These are phyloP conservation scores for Halesus radiatus DNA, from an alignment of 1,140 invertebrate genomes.

Conservation along the genomic window DNA sequence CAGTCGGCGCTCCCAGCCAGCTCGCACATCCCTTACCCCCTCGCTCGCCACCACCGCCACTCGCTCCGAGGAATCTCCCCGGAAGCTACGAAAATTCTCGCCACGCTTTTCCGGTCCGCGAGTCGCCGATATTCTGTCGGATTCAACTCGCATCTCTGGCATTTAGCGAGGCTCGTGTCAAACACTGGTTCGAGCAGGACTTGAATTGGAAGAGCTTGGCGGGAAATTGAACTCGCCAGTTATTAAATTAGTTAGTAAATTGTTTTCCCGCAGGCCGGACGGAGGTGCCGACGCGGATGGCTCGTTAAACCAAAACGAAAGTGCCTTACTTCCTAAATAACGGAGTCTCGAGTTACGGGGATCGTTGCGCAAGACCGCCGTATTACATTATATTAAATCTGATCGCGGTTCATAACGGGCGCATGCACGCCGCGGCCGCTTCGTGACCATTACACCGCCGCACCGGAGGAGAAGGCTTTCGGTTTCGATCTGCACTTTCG, in stretches of 20 bases:
- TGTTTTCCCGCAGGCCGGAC: too few species aligned
- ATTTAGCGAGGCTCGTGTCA: too few species aligned
- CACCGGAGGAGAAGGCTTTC: conserved; percentile 5
- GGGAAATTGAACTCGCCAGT: too few species aligned
- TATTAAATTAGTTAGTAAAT: too few species aligned
- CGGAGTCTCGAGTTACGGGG: not conserved
- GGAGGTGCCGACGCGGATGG: too few species aligned
- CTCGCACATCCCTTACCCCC: not conserved
- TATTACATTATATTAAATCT: too few species aligned
- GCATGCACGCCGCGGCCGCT: not conserved
- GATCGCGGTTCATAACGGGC: too few species aligned
- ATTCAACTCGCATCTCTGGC: not conserved
- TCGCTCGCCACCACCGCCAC: too few species aligned
- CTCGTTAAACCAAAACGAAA: too few species aligned
- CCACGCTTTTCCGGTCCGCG: not conserved
- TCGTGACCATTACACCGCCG: not conserved
- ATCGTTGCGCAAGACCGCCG: not conserved
- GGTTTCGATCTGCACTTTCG: conserved; percentile 21
- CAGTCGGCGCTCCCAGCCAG: not conserved
- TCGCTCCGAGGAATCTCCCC: not conserved
- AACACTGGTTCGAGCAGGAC: too few species aligned
- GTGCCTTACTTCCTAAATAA: not conserved
- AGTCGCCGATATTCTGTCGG: not conserved
- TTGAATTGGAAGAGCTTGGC: too few species aligned
- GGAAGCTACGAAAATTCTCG: not conserved